Base-by-base conservation (phyloP, 2,888 invertebrate genomes). In the Synergus gifuensis region DNA sequence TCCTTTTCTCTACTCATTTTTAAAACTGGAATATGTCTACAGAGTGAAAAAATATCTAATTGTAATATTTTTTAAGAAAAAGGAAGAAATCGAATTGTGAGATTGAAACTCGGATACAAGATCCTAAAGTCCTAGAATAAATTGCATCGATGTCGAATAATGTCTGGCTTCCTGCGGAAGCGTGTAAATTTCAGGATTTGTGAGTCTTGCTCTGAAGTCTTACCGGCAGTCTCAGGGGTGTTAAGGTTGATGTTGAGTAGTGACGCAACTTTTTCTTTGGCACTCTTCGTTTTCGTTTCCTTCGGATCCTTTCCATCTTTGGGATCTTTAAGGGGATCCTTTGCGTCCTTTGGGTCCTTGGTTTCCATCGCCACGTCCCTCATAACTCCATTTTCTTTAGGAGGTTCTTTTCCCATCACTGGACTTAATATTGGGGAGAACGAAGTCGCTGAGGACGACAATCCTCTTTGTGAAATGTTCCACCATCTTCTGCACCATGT, bases 401-500 rank as follows among this genome's bases (percentile, higher is more conserved):
- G 83, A 1, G 87, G 83, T 22, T 90, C 88, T 80, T 88, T 91
- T 76, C 86, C 86, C 46, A 91, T 81, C 58, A 90, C 87, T 16
- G 89, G 87, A 81, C 89, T 90, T 28, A 92, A 82, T 36, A 83
- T 88, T 49, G 91, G 90, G 66, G 87, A 83, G 63, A 91, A 92
- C 4, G 86, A 83, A 64, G 84, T 82, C 36, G 87, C 79, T 16
- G 86, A 84, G 28, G 89, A 86, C 42, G 90, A 90, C 7, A 92
- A 76, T 78, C 89, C 87, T 79, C 90, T 88, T 78, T 89, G 90
- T 9, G 90, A 90, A 81, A 90, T 90, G 80, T 87, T 88, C 92
- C 94, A 93, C 94, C 94, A 94, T 86, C 94, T 93, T 83, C 94
- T 93, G 91, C 94, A 94, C 95, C 95, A 95, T 81, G 95, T 94